Conservation (phyloP, 2,888 invertebrate genomes). For the Galerucella pusilla region DNA sequence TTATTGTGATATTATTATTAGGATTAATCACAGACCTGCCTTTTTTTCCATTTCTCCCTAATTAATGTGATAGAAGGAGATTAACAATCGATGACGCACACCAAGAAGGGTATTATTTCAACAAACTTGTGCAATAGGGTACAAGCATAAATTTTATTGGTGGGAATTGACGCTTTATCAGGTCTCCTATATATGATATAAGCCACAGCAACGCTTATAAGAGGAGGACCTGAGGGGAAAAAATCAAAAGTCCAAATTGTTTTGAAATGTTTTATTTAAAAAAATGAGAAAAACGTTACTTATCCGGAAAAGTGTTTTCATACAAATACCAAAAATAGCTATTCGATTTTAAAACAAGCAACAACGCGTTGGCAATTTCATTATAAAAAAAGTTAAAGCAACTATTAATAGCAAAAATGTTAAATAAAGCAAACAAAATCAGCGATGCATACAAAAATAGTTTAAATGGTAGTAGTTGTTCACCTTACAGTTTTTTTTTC, state of each 20-base stretch:
- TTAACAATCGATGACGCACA: too few relatives aligned
- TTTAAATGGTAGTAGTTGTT: neutral
- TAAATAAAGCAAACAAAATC: slow-evolving; percentile 5
- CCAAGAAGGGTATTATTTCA: too few relatives aligned
- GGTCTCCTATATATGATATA: too few relatives aligned
- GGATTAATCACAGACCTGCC: too few relatives aligned
- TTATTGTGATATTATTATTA: too few relatives aligned
- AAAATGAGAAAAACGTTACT: slow-evolving; percentile 16
- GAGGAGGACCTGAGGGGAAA: neutral
- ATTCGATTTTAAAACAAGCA: neutral
- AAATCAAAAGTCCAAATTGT: neutral
- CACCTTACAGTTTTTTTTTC: neutral
- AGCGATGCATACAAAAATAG: neutral
- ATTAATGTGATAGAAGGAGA: too few relatives aligned
- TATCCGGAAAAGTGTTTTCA: slow-evolving; percentile 3
- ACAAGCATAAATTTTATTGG: too few relatives aligned
- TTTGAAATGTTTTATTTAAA: slow-evolving; percentile 2
- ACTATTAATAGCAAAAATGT: slow-evolving; percentile 11
- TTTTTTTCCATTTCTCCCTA: too few relatives aligned
- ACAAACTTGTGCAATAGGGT: too few relatives aligned
- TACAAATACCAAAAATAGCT: slow-evolving; percentile 11
- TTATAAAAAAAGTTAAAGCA: slow-evolving; percentile 5
- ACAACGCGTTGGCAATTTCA: neutral
- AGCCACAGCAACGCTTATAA: too few relatives aligned
- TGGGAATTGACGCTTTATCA: too few relatives aligned